Conservation (phyloP, 2,888 invertebrate genomes). For the Tryphoninae sp. region DNA sequence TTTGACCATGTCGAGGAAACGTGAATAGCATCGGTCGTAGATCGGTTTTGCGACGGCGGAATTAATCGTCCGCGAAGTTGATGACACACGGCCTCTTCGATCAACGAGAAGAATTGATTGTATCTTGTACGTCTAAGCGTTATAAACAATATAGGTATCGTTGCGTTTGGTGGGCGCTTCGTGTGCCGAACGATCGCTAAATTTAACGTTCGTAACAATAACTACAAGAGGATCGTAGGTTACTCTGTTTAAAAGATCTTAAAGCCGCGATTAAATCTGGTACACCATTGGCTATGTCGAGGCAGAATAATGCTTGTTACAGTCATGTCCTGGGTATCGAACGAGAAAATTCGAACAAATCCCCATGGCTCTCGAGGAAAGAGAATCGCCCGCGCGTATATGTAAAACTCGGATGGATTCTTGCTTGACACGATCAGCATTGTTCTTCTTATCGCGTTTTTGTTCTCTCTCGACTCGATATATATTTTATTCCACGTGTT, state of each 20-base stretch:
- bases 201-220: constrained; percentile 37
- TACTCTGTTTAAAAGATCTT: constrained; percentile 19
- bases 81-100: constrained; percentile 39
- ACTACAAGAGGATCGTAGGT: constrained; percentile 20
- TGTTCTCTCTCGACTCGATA: constrained; percentile 28
- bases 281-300: constrained; percentile 11
- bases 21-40: constrained; percentile 46
- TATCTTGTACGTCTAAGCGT: constrained; percentile 45
- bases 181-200: constrained; percentile 5
- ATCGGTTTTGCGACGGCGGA: constrained; percentile 31
- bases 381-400: constrained; percentile 24
- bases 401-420: constrained; percentile 45
- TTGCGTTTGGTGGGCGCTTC: constrained; percentile 30
- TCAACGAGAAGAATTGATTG: constrained; percentile 51
- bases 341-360: not conserved
- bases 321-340: not conserved
- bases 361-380: constrained; percentile 9
- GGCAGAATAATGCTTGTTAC: not conserved
- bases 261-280: constrained; percentile 42
- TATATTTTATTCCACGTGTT: constrained; percentile 58
- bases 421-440: constrained; percentile 55
- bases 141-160: constrained; percentile 3
- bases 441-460: constrained; percentile 62
- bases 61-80: constrained; percentile 62
- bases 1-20: constrained; percentile 58